phyloP scores from a whole-genome alignment of 2,888 invertebrate genomes.

The Lithophane semibrunnea region DNA sequence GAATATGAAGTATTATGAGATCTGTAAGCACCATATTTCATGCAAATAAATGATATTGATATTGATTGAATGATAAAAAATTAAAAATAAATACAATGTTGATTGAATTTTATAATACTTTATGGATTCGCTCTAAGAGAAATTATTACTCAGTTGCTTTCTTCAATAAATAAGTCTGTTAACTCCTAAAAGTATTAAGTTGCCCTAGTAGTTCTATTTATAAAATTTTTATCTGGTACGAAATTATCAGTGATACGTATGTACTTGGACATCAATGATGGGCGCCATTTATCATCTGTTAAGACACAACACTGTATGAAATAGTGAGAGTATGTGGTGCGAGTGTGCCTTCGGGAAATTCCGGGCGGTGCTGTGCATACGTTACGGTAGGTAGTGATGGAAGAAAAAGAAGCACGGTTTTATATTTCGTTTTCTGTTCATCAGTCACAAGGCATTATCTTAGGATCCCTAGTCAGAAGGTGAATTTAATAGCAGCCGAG shows the following conservation, averaged over 20 bases:
- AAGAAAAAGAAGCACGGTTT: background rate
- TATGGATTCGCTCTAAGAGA: background rate
- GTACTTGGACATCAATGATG: constrained; percentile 49
- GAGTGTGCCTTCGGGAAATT: constrained; percentile 28
- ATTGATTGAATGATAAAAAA: too few species aligned
- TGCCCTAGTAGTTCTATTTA: background rate
- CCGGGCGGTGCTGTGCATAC: background rate
- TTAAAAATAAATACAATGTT: too few species aligned
- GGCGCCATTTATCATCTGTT: constrained; percentile 43
- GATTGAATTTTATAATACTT: too few species aligned
- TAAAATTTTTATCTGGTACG: constrained; percentile 24
- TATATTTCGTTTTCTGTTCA: background rate
- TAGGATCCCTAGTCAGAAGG: background rate
- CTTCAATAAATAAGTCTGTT: background rate
- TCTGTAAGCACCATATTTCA: too few species aligned
- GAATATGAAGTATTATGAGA: too few species aligned
- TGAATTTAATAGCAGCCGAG: background rate
- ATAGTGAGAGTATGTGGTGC: background rate
- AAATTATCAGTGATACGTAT: constrained; percentile 32
- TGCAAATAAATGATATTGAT: too few species aligned
- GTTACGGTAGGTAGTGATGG: constrained; percentile 10
- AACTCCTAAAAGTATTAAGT: background rate
- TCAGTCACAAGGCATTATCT: background rate
- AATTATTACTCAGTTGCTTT: too few species aligned
- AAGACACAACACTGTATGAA: constrained; percentile 22